Evolutionary conservation across 64 coral and sea anemone genomes (phyloP), one percentile per base, ranked within the genome.

Genomic region (Montipora cactus): DNA sequence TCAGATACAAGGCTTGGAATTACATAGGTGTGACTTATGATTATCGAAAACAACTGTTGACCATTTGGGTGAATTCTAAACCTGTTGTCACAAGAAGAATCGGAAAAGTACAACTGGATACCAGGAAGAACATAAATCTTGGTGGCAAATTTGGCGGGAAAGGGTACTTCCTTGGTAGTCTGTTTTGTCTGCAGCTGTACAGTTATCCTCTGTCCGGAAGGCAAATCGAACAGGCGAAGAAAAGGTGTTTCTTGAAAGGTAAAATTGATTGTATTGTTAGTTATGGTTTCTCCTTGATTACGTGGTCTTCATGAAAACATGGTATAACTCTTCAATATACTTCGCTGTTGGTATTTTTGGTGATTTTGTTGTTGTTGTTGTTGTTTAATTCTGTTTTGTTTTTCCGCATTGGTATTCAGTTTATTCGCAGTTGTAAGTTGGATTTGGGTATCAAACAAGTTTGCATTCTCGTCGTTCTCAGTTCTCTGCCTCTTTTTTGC

Each of bases 181-280:
- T 97, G 47, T 71, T 89, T 20, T 97, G 95, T 77, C 76, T 91
- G n/a, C 95, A 97, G 77, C 59, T 97, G 53, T 97, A 95, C 83
- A 89, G 88, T 18, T 55, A n/a, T 19, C 92, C 89, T 6, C 81
- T 97, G 18, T 77, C 75, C 50, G 18, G 51, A 18, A 79, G 67
- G 52, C 91, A 94, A 70, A 97, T 97, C 79, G 49, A 74, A 14
- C 74, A 85, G 37, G 89, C 92, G 1, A 97, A 87, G 88, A 82
- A 67, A 19, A 80, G 75, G 6, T 97, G 95, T 22, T 94, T 96
- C 57, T 85, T 75, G 12, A 70, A 75, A 85, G 81, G 95, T 96
- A 96, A 67, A 79, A 74, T 57, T 57, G 53, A 8, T 57, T 57
- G 37, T 37, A 37, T 37, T 37, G 37, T 37, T 37, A 11, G 6